Conservation (phyloP, 1,140 invertebrate species). For the Musca vetustissima region DNA sequence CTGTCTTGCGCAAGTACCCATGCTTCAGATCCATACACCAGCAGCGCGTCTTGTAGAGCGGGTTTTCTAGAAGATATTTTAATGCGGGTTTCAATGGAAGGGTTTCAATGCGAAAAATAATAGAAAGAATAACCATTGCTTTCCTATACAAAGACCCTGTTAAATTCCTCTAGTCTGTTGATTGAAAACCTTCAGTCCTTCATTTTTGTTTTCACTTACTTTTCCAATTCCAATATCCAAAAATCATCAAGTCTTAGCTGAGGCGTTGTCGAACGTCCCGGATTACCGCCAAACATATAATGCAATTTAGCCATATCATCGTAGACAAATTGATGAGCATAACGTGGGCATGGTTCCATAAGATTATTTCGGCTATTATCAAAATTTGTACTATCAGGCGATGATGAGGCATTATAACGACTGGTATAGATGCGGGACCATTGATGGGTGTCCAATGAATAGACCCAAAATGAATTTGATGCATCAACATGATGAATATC, state of each 20-base stretch:
- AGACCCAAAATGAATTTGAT: slow-evolving; percentile 87
- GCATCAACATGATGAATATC: slow-evolving; percentile 62
- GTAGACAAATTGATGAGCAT: slow-evolving; percentile 90
- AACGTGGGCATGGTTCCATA: slow-evolving; percentile 76
- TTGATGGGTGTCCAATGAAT: slow-evolving; percentile 68
- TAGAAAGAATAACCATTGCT: too few relatives aligned
- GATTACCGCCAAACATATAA: slow-evolving; percentile 90
- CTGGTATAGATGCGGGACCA: slow-evolving; percentile 87
- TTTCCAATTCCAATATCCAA: slow-evolving; percentile 75
- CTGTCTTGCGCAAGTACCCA: too few relatives aligned
- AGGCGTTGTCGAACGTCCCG: slow-evolving; percentile 73
- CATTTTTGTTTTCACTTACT: slow-evolving; percentile 63
- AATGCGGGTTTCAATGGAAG: too few relatives aligned
- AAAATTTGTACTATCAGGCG: slow-evolving; percentile 47
- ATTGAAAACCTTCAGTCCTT: slow-evolving; percentile 27
- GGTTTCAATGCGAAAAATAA: too few relatives aligned
- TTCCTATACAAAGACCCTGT: too few relatives aligned
- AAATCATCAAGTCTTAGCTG: slow-evolving; percentile 86
- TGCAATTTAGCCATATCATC: slow-evolving; percentile 78
- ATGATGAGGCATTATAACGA: slow-evolving; percentile 70
- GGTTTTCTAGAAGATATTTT: too few relatives aligned
- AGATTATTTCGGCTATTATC: slow-evolving; percentile 42
- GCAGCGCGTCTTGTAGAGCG: too few relatives aligned
- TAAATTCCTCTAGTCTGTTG: background rate
- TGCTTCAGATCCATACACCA: too few relatives aligned